phyloP scores from a whole-genome alignment of 2,888 invertebrate genomes.

The Ophion obscuratus region DNA sequence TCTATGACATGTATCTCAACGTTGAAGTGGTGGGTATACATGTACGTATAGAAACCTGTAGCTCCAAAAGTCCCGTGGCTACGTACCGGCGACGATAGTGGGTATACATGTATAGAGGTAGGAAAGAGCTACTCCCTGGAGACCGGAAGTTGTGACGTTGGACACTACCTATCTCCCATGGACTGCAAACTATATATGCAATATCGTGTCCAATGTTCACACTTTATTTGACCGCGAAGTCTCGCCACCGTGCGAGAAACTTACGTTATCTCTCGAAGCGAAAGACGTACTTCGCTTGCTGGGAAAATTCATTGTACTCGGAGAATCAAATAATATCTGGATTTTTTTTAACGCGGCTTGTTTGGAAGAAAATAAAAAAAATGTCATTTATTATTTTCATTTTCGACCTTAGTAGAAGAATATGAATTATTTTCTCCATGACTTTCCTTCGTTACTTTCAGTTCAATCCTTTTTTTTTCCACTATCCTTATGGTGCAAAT shows the following conservation, averaged over 20 bases:
- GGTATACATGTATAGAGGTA: neutral
- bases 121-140: slow-evolving; percentile 13
- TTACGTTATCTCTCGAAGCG: slow-evolving; percentile 29
- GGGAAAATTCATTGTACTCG: neutral
- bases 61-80: slow-evolving; percentile 33
- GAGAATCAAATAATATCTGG: neutral
- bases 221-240: slow-evolving; percentile 44
- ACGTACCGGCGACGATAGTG: slow-evolving; percentile 28
- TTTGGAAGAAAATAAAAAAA: neutral
- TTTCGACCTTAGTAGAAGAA: too few relatives aligned
- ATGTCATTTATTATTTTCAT: neutral
- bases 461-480: too few relatives aligned
- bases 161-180: slow-evolving; percentile 32
- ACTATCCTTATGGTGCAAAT: too few relatives aligned
- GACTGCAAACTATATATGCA: slow-evolving; percentile 19
- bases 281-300: neutral
- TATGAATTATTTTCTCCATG: too few relatives aligned
- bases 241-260: neutral
- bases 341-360: neutral
- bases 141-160: slow-evolving; percentile 58
- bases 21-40: slow-evolving; percentile 24
- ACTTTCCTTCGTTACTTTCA: too few relatives aligned
- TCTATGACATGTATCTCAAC: slow-evolving; percentile 21
- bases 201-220: slow-evolving; percentile 24
- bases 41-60: slow-evolving; percentile 50